Conservation (phyloP, 2,888 invertebrate species). For the Drosophila helvetica region DNA sequence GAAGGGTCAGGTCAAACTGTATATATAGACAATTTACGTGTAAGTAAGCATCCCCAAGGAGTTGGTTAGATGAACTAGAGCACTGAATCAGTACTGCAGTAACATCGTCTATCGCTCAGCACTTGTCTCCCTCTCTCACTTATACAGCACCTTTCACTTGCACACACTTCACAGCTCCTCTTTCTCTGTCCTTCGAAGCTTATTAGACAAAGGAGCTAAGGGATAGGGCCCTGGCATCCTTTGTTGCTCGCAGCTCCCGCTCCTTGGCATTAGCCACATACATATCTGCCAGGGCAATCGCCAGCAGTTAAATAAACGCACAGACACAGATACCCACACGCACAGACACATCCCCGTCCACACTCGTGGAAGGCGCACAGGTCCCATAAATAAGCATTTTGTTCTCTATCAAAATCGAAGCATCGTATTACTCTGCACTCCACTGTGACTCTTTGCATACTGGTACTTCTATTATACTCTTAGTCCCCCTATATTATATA, state of each 20-base stretch:
- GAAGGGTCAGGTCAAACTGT: constrained; percentile 13
- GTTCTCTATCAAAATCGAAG: constrained; percentile 39
- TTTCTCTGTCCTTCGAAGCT: constrained; percentile 19
- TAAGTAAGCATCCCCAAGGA: constrained; percentile 39
- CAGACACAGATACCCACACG: constrained; percentile 20
- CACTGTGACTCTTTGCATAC: constrained; percentile 40
- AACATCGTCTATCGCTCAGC: constrained; percentile 16
- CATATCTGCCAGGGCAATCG: constrained; percentile 62
- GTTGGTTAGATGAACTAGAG: constrained; percentile 48
- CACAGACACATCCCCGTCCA: constrained; percentile 21
- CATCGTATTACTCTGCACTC: constrained; percentile 31
- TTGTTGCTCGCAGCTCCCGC: constrained; percentile 37
- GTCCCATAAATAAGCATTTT: constrained; percentile 72
- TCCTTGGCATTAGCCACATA: constrained; percentile 30
- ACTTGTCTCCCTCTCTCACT: neutral
- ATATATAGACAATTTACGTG: constrained; percentile 40
- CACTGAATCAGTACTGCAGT: constrained; percentile 32
- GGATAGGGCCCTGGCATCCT: constrained; percentile 20
- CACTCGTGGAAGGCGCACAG: constrained; percentile 53
- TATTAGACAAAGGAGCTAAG: constrained; percentile 43
- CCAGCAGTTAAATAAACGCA: constrained; percentile 62
- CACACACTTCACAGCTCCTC: constrained; percentile 17
- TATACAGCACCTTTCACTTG: neutral
- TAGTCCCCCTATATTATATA: constrained; percentile 33
- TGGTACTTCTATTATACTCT: constrained; percentile 25